These are phyloP conservation scores for Protaetia brevitarsis DNA, from an alignment of 1,140 invertebrate genomes.

Conservation along the genomic window DNA sequence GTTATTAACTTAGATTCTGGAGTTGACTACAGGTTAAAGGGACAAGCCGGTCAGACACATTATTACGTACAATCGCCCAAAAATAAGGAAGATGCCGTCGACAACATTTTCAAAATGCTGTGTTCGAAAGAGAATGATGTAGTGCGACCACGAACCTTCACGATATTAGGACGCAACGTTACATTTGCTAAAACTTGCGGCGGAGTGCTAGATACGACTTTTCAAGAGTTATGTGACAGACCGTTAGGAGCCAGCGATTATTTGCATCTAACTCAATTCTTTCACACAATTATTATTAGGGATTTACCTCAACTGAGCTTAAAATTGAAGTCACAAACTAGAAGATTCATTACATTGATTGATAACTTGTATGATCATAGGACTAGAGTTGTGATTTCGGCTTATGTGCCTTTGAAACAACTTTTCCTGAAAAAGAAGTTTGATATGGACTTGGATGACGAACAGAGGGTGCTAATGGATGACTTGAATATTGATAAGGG, in stretches of 20 bases:
- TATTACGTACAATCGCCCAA: slow-evolving; percentile 61
- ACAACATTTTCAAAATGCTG: slow-evolving; percentile 86
- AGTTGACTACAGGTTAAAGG: slow-evolving; percentile 86
- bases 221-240: slow-evolving; percentile 88
- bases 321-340: slow-evolving; percentile 74
- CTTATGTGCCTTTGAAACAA: slow-evolving; percentile 68
- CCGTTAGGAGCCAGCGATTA: slow-evolving; percentile 93
- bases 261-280: slow-evolving; percentile 83
- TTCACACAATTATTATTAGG: slow-evolving; percentile 91
- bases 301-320: slow-evolving; percentile 83
- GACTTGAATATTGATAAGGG: slow-evolving; percentile 74
- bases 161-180: slow-evolving; percentile 85
- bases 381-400: slow-evolving; percentile 67
- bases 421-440: slow-evolving; percentile 67
- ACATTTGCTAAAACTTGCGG: slow-evolving; percentile 89
- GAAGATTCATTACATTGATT: slow-evolving; percentile 95
- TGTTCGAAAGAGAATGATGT: slow-evolving; percentile 88
- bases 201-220: slow-evolving; percentile 83
- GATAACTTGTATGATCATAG: slow-evolving; percentile 96
- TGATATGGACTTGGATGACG: slow-evolving; percentile 58
- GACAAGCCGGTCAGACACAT: slow-evolving; percentile 58
- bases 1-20: slow-evolving; percentile 84
- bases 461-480: slow-evolving; percentile 88
- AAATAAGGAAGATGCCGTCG: slow-evolving; percentile 60
- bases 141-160: slow-evolving; percentile 77